phyloP scores from a whole-genome alignment of 1,140 invertebrate genomes.

The Drosophila quadrilineata region DNA sequence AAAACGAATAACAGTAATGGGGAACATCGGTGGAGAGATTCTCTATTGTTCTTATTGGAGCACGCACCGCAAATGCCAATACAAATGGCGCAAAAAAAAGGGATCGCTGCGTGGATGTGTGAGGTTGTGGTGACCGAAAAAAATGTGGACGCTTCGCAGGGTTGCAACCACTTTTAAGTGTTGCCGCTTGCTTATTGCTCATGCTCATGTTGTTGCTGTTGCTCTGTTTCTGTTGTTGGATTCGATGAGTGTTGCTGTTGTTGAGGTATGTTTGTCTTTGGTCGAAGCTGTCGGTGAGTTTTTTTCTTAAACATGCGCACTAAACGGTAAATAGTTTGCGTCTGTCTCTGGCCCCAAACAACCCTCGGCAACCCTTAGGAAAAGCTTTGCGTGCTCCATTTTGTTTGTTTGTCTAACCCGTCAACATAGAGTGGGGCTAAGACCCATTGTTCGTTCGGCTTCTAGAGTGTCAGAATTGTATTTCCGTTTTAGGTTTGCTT shows the following conservation, averaged over 20 bases:
- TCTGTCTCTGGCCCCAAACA: constrained; percentile 33
- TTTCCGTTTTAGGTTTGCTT: constrained; percentile 46
- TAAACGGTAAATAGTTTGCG: constrained; percentile 73
- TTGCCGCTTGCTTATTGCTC: constrained; percentile 54
- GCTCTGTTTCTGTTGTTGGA: no score
- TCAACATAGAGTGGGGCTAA: constrained; percentile 8
- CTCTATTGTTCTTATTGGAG: constrained; percentile 77
- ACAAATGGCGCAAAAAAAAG: constrained; percentile 77
- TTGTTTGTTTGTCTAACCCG: constrained; percentile 60
- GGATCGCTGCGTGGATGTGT: constrained; percentile 21
- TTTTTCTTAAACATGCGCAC: constrained; percentile 73
- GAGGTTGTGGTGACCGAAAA: constrained; percentile 9
- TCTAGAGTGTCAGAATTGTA: no score
- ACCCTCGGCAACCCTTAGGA: constrained; percentile 39
- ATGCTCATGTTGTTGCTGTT: constrained; percentile 9
- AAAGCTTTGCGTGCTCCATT: constrained; percentile 60
- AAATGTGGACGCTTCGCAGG: constrained; percentile 50
- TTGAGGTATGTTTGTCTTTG: constrained; percentile 20
- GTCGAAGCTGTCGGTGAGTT: constrained; percentile 40
- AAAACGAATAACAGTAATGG: neutral
- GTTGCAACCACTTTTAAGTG: constrained; percentile 77
- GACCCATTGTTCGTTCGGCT: no score
- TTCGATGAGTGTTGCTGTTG: constrained; percentile 22
- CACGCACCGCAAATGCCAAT: constrained; percentile 74
- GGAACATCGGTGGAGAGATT: constrained; percentile 31